Percentiles rank a stretch among this genome's conserved stretches.
Evolutionary conservation across 2,888 invertebrate genomes (phyloP).

Genomic region (Horisme vitalbata): DNA sequence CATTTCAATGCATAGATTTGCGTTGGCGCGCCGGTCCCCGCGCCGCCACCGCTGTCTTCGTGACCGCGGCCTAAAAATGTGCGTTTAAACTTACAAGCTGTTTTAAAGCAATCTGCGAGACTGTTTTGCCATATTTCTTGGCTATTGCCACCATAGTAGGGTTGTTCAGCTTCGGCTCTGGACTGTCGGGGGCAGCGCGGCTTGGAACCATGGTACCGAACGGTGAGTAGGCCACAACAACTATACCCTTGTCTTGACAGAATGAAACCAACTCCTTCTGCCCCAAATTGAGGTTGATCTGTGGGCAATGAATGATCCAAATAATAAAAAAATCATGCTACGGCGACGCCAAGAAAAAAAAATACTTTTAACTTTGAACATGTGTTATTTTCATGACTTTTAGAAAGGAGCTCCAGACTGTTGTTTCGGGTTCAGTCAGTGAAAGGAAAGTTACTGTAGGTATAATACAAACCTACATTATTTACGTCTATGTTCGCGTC

Average conservation of each 20-base stretch:
- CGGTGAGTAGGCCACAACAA: constrained; percentile 85
- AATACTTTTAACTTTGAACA: too few species aligned
- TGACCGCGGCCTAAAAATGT: too few species aligned
- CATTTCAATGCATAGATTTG: too few species aligned
- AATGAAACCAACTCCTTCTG: constrained; percentile 85
- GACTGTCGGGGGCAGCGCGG: constrained; percentile 62
- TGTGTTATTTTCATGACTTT: too few species aligned
- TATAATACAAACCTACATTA: too few species aligned
- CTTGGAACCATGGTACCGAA: constrained; percentile 83
- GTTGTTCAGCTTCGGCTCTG: constrained; percentile 79
- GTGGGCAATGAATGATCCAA: constrained; percentile 18
- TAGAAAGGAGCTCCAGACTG: too few species aligned
- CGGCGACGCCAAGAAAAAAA: too few species aligned
- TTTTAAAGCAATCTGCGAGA: constrained; percentile 79
- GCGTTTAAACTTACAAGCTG: constrained; percentile 39
- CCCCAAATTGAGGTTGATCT: constrained; percentile 85
- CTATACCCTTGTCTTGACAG: constrained; percentile 82
- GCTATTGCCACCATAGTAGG: constrained; percentile 81
- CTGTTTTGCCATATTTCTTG: constrained; percentile 84
- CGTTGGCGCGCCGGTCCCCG: too few species aligned
- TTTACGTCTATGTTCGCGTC: too few species aligned
- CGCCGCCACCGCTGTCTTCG: too few species aligned
- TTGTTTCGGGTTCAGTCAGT: too few species aligned
- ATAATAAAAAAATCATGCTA: neutral
- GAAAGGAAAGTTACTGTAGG: too few species aligned